phyloP scores from a whole-genome alignment of 2,888 invertebrate species.

The Melanchra persicariae region DNA sequence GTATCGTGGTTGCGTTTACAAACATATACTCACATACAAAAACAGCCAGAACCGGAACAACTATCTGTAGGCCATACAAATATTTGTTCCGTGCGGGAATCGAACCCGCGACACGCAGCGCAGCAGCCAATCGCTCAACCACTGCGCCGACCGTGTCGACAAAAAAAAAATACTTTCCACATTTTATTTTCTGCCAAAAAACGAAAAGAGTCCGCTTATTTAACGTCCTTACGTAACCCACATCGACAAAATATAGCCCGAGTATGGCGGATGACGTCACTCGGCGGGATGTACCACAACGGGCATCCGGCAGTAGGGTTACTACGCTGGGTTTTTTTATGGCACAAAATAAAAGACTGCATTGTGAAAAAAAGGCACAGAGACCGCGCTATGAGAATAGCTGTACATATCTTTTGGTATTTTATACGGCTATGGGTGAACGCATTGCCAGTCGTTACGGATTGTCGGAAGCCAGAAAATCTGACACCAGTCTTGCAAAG shows the following conservation, averaged over 20 bases:
- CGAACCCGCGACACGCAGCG: too few relatives aligned
- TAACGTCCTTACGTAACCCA: neutral
- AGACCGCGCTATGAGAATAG: neutral
- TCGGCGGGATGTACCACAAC: conserved; percentile 16
- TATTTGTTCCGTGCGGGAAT: too few relatives aligned
- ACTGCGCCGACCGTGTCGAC: too few relatives aligned
- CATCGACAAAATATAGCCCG: neutral
- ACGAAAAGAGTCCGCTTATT: neutral
- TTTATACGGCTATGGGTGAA: neutral
- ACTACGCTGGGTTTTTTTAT: neutral
- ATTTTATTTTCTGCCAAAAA: neutral
- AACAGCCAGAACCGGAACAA: too few relatives aligned
- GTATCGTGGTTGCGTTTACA: too few relatives aligned
- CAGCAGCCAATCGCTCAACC: too few relatives aligned
- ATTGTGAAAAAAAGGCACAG: neutral
- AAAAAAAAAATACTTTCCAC: neutral
- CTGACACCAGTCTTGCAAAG: too few relatives aligned
- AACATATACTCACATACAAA: too few relatives aligned
- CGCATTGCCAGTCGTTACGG: too few relatives aligned
- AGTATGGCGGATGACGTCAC: neutral
- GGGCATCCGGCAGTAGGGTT: conserved; percentile 18
- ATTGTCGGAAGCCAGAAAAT: too few relatives aligned
- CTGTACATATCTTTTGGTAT: neutral
- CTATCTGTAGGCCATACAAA: too few relatives aligned
- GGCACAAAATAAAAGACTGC: conserved; percentile 9